phyloP scores from a whole-genome alignment of 1,140 invertebrate species.

The Drosophila lacteicornis region DNA sequence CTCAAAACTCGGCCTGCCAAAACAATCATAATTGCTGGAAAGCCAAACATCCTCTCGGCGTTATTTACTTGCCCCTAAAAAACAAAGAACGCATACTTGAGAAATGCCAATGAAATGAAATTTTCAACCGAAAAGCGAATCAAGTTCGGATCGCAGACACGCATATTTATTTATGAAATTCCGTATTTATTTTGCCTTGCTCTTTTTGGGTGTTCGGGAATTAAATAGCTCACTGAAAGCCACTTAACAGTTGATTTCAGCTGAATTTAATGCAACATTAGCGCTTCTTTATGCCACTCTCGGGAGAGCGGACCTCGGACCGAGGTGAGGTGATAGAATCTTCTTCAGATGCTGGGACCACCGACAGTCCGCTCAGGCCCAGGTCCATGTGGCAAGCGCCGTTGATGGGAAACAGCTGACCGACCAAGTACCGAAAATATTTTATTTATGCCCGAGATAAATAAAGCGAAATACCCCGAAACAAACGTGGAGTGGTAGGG shows the following conservation, averaged over 20 bases:
- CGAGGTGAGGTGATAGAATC: conserved; percentile 64
- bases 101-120: conserved; percentile 11
- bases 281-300: conserved; percentile 68
- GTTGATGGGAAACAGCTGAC: conserved; percentile 81
- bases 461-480: conserved; percentile 56
- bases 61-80: conserved; percentile 43
- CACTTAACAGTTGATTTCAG: conserved; percentile 82
- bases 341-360: conserved; percentile 52
- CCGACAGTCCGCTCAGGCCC: conserved; percentile 48
- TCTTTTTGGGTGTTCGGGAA: conserved; percentile 62
- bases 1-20: conserved; percentile 29
- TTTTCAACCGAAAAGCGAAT: conserved; percentile 22
- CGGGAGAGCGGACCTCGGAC: not conserved
- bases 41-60: conserved; percentile 30
- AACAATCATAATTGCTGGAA: conserved; percentile 38
- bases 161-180: conserved; percentile 73
- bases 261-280: conserved; percentile 83
- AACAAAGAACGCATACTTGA: conserved; percentile 8
- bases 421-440: conserved; percentile 70
- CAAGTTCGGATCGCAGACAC: conserved; percentile 54
- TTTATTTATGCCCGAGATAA: conserved; percentile 79
- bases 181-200: conserved; percentile 54
- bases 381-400: conserved; percentile 66
- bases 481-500: not conserved
- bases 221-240: conserved; percentile 83